These are phyloP conservation scores for Pyrgilauda ruficollis DNA, from an alignment of 2,113 vertebrate species.

Conservation along the genomic window DNA sequence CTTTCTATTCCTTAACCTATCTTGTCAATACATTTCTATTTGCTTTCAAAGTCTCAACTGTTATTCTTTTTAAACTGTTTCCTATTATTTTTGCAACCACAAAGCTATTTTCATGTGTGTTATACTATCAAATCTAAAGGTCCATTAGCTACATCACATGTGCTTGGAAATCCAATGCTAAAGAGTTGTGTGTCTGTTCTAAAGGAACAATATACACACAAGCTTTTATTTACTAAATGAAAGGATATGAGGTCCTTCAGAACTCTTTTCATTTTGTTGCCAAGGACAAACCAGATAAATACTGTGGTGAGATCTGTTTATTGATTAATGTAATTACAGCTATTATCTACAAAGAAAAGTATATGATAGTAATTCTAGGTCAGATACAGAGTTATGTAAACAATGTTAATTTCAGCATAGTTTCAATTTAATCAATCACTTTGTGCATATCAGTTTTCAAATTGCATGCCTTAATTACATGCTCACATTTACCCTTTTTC, in stretches of 20 bases:
- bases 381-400: background rate
- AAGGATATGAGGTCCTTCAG: background rate
- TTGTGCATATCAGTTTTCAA: background rate
- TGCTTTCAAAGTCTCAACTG: background rate
- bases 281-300: slow-evolving; percentile 13
- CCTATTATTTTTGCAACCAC: background rate
- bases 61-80: background rate
- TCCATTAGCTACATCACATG: background rate
- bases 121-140: background rate
- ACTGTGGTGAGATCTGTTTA: slow-evolving; percentile 19
- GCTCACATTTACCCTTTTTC: background rate
- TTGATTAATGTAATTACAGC: slow-evolving; percentile 32
- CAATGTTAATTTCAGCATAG: background rate
- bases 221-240: slow-evolving; percentile 12
- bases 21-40: background rate
- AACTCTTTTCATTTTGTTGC: slow-evolving; percentile 11
- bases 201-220: background rate
- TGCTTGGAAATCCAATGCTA: background rate
- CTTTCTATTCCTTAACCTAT: background rate
- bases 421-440: background rate
- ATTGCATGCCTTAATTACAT: background rate
- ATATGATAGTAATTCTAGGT: background rate
- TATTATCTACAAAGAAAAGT: background rate
- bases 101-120: background rate
- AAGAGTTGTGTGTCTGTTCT: background rate